phyloP scores from a whole-genome alignment of 2,888 invertebrate species.

The Myathropa florea region DNA sequence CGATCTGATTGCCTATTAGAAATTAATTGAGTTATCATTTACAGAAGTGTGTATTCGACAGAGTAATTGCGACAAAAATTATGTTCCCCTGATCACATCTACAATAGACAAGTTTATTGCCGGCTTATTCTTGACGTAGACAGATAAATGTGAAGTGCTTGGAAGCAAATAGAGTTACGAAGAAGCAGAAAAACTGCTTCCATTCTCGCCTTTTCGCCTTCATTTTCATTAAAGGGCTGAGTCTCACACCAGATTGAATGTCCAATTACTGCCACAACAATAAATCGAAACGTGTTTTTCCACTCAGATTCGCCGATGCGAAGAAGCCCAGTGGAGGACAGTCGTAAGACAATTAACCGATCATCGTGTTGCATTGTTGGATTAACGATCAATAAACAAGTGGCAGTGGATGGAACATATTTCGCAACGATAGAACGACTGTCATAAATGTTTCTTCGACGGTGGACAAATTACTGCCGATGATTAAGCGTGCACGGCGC shows the following conservation, averaged over 20 bases:
- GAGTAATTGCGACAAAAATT: too few relatives aligned
- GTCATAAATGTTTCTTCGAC: background rate
- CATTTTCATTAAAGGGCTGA: background rate
- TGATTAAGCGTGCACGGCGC: background rate
- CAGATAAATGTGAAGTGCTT: background rate
- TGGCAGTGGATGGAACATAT: background rate
- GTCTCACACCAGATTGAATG: background rate
- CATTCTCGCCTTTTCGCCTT: background rate
- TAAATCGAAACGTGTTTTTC: background rate
- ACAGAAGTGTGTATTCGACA: background rate
- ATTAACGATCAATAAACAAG: background rate
- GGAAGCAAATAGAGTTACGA: too few relatives aligned
- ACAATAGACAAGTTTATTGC: background rate
- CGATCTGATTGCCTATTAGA: background rate
- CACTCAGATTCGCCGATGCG: background rate
- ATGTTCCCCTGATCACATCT: background rate
- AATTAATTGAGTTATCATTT: background rate
- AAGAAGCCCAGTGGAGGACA: background rate
- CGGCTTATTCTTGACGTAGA: too few relatives aligned
- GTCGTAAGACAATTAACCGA: background rate
- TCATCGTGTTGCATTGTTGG: background rate
- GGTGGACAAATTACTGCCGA: background rate
- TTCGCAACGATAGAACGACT: background rate
- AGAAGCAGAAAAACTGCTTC: background rate
- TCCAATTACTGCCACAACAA: background rate